These are phyloP conservation scores for Myrmophylax atrothorax DNA, from an alignment of 2,113 vertebrate species.

Conservation along the genomic window DNA sequence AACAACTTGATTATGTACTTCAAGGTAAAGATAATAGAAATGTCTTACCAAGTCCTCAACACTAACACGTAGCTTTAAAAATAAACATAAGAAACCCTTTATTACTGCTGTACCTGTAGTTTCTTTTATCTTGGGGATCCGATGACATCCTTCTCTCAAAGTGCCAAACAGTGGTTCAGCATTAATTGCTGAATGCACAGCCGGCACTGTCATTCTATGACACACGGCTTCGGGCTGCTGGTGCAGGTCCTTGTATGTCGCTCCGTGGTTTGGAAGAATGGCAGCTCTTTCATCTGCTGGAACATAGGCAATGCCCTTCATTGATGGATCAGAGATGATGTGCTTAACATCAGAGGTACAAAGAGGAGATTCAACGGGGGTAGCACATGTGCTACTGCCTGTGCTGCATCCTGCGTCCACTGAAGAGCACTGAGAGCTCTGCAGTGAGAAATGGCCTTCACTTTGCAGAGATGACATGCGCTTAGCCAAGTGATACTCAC, in stretches of 20 bases:
- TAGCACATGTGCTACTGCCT: conserved; percentile 90
- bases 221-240: conserved; percentile 85
- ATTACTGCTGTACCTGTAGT: conserved; percentile 95
- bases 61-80: not conserved
- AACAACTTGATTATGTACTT: not conserved
- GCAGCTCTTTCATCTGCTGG: conserved; percentile 84
- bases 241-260: conserved; percentile 83
- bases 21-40: not conserved
- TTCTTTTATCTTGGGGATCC: conserved; percentile 97
- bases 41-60: not conserved
- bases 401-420: conserved; percentile 94
- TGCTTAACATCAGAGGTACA: conserved; percentile 86
- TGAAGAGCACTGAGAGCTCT: conserved; percentile 95
- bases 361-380: conserved; percentile 91
- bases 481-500: conserved; percentile 92
- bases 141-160: conserved; percentile 88
- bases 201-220: conserved; percentile 87
- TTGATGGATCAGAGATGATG: conserved; percentile 82
- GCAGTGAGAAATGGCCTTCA: conserved; percentile 90
- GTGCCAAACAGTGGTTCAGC: conserved; percentile 86
- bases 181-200: conserved; percentile 85
- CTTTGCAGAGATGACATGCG: conserved; percentile 94
- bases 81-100: not conserved
- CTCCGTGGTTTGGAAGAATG: conserved; percentile 78
- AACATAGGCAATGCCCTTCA: conserved; percentile 82